phyloP scores from a whole-genome alignment of 2,113 vertebrate species.

The Silurus meridionalis region DNA sequence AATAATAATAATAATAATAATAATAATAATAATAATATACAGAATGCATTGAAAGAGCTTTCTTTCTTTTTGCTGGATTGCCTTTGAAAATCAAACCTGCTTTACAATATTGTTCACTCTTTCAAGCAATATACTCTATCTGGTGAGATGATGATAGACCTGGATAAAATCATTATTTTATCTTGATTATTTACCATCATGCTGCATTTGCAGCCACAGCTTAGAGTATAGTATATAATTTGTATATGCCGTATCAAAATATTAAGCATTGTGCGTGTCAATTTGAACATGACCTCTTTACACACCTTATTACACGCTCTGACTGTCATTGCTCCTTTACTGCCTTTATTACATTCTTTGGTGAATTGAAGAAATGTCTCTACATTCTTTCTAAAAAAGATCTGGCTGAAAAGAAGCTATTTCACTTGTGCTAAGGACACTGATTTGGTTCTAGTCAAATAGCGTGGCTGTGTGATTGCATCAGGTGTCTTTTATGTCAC shows the following conservation, averaged over 20 bases:
- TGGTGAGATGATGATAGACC: neutral
- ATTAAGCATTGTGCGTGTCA: neutral
- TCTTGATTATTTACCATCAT: too few relatives aligned
- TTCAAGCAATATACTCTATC: neutral
- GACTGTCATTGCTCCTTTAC: neutral
- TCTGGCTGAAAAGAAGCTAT: slow-evolving; percentile 1
- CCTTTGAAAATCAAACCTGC: neutral
- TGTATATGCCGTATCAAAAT: neutral
- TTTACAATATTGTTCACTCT: neutral
- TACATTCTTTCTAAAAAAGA: slow-evolving; percentile 6
- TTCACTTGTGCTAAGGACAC: neutral
- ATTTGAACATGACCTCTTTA: slow-evolving; percentile 6
- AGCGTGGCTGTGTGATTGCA: neutral
- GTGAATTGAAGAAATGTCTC: neutral
- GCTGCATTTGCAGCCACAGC: neutral
- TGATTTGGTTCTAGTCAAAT: slow-evolving; percentile 18
- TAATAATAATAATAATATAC: too few relatives aligned
- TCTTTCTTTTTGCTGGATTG: neutral
- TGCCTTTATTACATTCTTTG: neutral
- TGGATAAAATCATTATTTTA: neutral
- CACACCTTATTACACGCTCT: neutral
- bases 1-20: too few relatives aligned
- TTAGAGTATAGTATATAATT: neutral
- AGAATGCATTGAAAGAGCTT: too few relatives aligned
- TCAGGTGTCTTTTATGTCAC: slow-evolving; percentile 11